Percentiles rank a stretch among this genome's conserved stretches.
Evolutionary conservation across 2,888 invertebrate species (phyloP).

Genomic region (Phyllotreta striolata): DNA sequence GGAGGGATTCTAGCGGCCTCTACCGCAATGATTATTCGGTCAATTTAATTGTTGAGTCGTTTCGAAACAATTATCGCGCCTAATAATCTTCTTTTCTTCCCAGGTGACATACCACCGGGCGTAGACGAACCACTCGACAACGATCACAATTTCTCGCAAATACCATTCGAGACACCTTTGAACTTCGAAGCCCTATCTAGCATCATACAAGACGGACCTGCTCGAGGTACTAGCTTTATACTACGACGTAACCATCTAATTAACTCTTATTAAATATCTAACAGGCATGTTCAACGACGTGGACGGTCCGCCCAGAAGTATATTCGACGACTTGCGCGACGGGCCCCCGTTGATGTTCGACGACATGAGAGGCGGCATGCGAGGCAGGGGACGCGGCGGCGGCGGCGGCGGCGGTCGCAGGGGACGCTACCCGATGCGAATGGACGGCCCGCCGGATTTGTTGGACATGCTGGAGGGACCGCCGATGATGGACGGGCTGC

Average conservation of each 20-base stretch:
- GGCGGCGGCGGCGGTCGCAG: constrained; percentile 22
- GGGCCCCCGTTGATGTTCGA: constrained; percentile 33
- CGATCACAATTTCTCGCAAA: no score
- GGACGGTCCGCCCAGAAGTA: constrained; percentile 29
- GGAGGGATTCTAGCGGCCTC: not conserved
- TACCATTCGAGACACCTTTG: no score
- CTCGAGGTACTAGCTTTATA: not conserved
- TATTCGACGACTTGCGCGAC: constrained; percentile 9
- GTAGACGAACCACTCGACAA: no score
- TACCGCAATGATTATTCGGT: not conserved
- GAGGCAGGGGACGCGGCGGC: constrained; percentile 32
- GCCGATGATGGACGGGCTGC: constrained; percentile 34
- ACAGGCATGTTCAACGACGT: constrained; percentile 21
- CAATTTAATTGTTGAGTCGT: not conserved
- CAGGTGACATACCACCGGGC: no score
- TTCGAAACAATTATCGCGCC: no score
- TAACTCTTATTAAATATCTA: not conserved
- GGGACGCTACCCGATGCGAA: constrained; percentile 3
- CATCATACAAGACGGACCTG: constrained; percentile 11
- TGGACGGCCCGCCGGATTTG: constrained; percentile 39
- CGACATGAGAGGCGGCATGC: constrained; percentile 30
- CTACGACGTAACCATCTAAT: no score
- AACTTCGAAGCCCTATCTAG: no score
- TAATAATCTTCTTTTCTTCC: no score
- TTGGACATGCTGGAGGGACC: constrained; percentile 29